A percentile compares a stretch with the other conserved stretches of the same genome.
phyloP scores from a whole-genome alignment of 2,113 vertebrate genomes.

The Australoheros scitulus region DNA sequence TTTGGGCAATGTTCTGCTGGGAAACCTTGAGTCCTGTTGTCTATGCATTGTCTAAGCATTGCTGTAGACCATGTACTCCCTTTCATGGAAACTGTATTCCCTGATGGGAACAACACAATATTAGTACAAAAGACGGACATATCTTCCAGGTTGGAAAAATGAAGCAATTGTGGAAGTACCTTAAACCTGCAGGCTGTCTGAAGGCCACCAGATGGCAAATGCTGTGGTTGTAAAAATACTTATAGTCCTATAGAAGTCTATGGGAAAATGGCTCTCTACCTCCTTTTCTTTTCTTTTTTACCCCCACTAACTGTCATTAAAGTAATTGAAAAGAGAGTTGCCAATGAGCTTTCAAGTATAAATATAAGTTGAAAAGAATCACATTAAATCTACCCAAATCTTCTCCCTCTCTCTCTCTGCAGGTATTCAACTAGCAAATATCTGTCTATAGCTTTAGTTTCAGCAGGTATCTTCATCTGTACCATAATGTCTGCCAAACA shows the following conservation, averaged over 20 bases:
- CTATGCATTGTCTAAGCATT: too few species aligned
- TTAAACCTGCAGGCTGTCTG: neutral
- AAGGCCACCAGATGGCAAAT: rapidly evolving
- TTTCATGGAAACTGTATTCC: too few species aligned
- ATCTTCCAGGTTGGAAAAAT: neutral
- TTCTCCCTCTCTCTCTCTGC: conserved; percentile 23
- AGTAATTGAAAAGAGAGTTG: neutral
- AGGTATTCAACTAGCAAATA: conserved; percentile 93
- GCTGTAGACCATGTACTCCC: too few species aligned
- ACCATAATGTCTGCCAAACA: conserved; percentile 97
- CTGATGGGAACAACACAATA: too few species aligned
- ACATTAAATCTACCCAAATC: neutral
- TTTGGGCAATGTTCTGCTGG: too few species aligned
- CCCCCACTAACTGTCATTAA: neutral
- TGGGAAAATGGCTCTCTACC: neutral
- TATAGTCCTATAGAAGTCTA: neutral
- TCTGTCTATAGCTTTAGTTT: conserved; percentile 89
- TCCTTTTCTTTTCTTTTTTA: neutral
- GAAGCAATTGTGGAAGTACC: neutral
- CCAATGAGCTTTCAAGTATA: neutral
- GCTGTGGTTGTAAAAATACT: neutral
- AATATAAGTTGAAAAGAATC: neutral
- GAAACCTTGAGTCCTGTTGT: too few species aligned
- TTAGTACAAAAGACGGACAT: neutral
- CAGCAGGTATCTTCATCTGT: conserved; percentile 96